Evolutionary conservation across 23 tunicate genomes (phyloP), one percentile per base, ranked within the genome.

Genomic region (Diplosoma virens): DNA sequence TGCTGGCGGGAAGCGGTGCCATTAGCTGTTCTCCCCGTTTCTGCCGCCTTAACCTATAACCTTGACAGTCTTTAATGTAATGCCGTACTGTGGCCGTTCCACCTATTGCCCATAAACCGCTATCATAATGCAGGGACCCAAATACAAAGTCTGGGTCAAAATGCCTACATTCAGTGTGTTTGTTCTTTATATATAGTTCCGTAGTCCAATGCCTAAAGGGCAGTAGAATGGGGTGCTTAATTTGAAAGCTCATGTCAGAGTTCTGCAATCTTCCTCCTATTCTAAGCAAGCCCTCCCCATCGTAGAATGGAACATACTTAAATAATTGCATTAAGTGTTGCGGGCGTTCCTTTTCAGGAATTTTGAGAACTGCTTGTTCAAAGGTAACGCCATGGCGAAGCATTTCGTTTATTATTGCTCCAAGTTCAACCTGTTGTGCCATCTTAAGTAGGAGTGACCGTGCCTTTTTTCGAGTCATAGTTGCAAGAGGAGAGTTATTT

Each of bases 221-320:
- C 18, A 56, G 64, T 5, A 56, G 22, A 56, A 56, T n/a, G 5
- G 64, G 64, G 25, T 56, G 64, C 20, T 56, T 56, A 23, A 56
- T 11, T 5, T 56, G 22, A 6, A 56, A 14, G 20, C 22, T 23
- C 21, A 56, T 5, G 25, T 56, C 64, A 5, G 22, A 11, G 64
- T 56, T 56, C 20, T 56, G 64, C 64, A 56, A n/a, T n/a, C 64
- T 56, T 56, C 64, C n/a, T 11, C 64, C 64, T 14, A 56, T 56
- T 16, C 64, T 18, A 56, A 56, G 64, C 25, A 56, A n/a, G 5
- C 64, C 64, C 16, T 56, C 25, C 6, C 22, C 64, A n/a, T 14
- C 18, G 5, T 11, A 23, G 20, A 56, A n/a, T 5, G 64, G 64
- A 11, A 56, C 64, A n/a, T 11, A 56, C 64, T 21, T 56, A n/a